Percentiles rank a stretch among this genome's conserved stretches.
These are phyloP conservation scores for Mylabris phalerata DNA, from an alignment of 1,140 invertebrate species.

Conservation along the genomic window DNA sequence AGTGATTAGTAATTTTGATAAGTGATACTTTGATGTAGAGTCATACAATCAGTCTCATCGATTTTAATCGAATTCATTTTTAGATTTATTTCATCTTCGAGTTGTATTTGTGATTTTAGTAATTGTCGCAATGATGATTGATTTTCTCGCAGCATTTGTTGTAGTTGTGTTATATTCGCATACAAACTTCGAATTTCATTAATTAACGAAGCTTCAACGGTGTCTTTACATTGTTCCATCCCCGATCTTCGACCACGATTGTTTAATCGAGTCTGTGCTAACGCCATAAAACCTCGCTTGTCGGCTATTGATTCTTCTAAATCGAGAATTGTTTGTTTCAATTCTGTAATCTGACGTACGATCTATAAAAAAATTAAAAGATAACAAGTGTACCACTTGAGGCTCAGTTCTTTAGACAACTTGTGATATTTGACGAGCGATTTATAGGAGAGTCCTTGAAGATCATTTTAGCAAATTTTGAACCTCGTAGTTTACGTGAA, in stretches of 20 bases:
- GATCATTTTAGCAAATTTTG: constrained; percentile 69
- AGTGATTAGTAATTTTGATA: constrained; percentile 43
- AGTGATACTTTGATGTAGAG: constrained; percentile 56
- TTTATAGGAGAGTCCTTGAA: no score
- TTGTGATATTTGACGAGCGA: no score
- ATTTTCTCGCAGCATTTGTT: constrained; percentile 61
- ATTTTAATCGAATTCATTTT: constrained; percentile 87
- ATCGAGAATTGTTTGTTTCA: constrained; percentile 65
- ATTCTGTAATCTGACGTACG: constrained; percentile 55
- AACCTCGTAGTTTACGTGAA: constrained; percentile 45
- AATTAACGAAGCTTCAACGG: constrained; percentile 61
- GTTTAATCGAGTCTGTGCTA: constrained; percentile 75
- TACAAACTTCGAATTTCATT: constrained; percentile 63
- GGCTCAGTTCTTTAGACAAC: no score
- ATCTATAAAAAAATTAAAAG: constrained; percentile 22
- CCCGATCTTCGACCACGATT: constrained; percentile 68
- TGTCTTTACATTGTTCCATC: constrained; percentile 71
- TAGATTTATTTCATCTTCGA: constrained; percentile 87
- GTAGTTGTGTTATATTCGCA: constrained; percentile 56
- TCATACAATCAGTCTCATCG: constrained; percentile 83
- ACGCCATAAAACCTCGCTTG: constrained; percentile 72
- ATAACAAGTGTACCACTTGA: no score
- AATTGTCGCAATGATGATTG: constrained; percentile 69
- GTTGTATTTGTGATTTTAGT: constrained; percentile 73
- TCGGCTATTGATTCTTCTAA: constrained; percentile 72